These are phyloP conservation scores for Rhabditoides inermis DNA, from an alignment of 2,888 invertebrate genomes.

Conservation along the genomic window DNA sequence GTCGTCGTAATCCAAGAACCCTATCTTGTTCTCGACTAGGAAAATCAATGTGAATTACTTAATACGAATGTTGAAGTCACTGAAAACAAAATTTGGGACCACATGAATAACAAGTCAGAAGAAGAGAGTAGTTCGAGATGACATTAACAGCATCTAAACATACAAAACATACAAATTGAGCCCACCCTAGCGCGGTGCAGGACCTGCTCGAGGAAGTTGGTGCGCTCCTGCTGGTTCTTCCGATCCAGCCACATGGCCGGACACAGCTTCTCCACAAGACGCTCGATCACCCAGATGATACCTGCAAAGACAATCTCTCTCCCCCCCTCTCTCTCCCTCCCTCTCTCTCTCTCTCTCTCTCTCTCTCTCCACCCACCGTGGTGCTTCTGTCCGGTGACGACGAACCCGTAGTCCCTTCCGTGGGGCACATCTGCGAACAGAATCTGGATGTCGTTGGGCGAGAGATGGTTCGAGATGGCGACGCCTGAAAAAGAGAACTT, in stretches of 20 bases:
- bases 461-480: slow-evolving; percentile 40
- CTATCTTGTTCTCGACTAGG: no score
- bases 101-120: no score
- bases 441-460: slow-evolving; percentile 44
- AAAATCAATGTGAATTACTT: no score
- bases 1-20: no score
- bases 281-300: slow-evolving; percentile 28
- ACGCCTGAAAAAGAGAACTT: slow-evolving; percentile 36
- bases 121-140: no score
- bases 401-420: slow-evolving; percentile 32
- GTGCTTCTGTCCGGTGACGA: slow-evolving; percentile 45
- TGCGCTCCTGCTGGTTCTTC: slow-evolving; percentile 27
- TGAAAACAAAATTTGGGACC: no score
- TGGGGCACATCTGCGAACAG: slow-evolving; percentile 37
- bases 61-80: no score
- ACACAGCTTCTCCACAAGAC: slow-evolving; percentile 33
- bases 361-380: no score
- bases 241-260: slow-evolving; percentile 42
- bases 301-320: no score
- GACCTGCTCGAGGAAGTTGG: slow-evolving; percentile 28
- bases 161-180: not conserved
- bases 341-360: no score
- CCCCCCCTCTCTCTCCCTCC: no score
- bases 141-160: no score
- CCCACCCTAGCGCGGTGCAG: slow-evolving; percentile 29